A percentile compares a stretch with the other conserved stretches of the same genome.
Evolutionary conservation across 2,888 invertebrate genomes (phyloP).

Genomic region (Capitulum mitella): DNA sequence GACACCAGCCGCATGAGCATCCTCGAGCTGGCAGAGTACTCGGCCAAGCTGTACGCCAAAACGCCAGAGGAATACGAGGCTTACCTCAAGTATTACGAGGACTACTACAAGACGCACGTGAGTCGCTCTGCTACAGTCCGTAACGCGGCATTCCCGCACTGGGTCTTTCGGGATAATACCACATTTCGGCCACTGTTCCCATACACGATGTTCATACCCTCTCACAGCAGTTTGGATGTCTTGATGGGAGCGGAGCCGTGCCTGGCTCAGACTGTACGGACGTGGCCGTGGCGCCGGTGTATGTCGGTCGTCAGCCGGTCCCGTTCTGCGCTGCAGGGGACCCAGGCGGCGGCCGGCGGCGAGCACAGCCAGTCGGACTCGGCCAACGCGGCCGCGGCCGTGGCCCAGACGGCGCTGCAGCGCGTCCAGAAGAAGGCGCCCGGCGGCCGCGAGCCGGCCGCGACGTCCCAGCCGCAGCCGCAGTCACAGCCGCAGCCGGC

Average conservation of each 20-base stretch:
- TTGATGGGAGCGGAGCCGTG: too few relatives aligned
- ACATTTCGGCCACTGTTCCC: too few relatives aligned
- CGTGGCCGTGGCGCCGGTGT: too few relatives aligned
- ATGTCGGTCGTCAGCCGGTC: too few relatives aligned
- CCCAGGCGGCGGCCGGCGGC: constrained; percentile 26
- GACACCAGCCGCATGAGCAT: constrained; percentile 51
- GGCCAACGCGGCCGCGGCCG: constrained; percentile 78
- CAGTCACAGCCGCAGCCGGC: neutral
- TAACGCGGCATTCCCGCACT: too few relatives aligned
- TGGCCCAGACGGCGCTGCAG: constrained; percentile 77
- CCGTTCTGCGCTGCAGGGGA: neutral
- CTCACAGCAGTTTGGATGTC: too few relatives aligned
- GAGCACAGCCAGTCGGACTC: constrained; percentile 52
- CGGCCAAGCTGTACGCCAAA: constrained; percentile 64
- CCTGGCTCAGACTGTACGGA: too few relatives aligned
- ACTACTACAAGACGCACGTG: constrained; percentile 53
- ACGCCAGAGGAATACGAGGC: constrained; percentile 61
- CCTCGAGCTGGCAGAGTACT: constrained; percentile 65
- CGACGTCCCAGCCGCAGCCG: constrained; percentile 28
- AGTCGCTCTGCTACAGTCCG: too few relatives aligned
- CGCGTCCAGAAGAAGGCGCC: constrained; percentile 48
- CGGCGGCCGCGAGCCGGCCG: constrained; percentile 28
- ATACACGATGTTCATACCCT: too few relatives aligned
- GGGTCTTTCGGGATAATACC: too few relatives aligned
- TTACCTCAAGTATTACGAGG: constrained; percentile 62